phyloP scores from a whole-genome alignment of 2,113 vertebrate species.

The Clarias macrocephalus region DNA sequence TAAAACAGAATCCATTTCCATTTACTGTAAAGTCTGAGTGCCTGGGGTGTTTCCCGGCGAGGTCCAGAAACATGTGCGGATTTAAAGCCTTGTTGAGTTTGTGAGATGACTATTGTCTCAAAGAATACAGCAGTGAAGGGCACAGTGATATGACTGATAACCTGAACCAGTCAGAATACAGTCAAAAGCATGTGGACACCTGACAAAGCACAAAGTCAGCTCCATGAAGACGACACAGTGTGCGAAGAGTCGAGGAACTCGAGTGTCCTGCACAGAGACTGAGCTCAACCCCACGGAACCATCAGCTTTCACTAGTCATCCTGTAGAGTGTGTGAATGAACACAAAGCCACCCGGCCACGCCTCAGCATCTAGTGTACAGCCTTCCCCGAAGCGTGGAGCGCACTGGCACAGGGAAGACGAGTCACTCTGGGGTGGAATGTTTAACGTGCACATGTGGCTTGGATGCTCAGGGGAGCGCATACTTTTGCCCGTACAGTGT shows the following conservation, averaged over 20 bases:
- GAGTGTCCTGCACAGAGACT: neutral
- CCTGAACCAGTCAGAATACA: neutral
- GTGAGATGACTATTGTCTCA: neutral
- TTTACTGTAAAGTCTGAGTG: constrained; percentile 24
- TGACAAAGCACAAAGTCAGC: too few relatives aligned
- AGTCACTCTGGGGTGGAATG: neutral
- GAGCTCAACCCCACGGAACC: neutral
- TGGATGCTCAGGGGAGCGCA: neutral
- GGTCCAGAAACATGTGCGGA: constrained; percentile 3
- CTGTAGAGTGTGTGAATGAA: neutral
- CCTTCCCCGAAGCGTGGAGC: neutral
- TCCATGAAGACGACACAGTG: too few relatives aligned
- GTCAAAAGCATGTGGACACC: neutral
- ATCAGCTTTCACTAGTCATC: neutral
- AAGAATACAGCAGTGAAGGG: neutral
- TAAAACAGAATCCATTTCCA: constrained; percentile 41
- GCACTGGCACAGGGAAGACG: neutral
- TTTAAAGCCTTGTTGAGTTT: neutral
- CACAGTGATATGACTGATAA: neutral
- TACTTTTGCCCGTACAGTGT: neutral
- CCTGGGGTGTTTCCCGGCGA: neutral
- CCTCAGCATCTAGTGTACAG: neutral
- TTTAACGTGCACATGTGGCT: neutral
- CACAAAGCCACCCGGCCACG: neutral
- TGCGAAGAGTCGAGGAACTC: neutral